Evolutionary conservation across 2,113 vertebrate genomes (phyloP).

Genomic region (Microtus montanus): DNA sequence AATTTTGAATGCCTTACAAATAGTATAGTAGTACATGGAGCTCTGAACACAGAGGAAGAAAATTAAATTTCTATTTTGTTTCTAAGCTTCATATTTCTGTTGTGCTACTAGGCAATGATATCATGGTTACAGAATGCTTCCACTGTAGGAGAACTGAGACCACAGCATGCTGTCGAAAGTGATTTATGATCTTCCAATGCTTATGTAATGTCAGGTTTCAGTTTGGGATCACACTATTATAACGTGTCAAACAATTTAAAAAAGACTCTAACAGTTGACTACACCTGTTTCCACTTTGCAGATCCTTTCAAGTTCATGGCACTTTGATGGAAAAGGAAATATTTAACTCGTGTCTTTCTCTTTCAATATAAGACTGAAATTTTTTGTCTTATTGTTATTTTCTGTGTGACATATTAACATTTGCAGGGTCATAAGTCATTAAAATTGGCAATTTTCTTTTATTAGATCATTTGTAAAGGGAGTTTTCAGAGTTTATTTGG

Average conservation of each 20-base stretch:
- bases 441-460: slow-evolving; percentile 55
- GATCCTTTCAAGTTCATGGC: slow-evolving; percentile 83
- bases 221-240: slow-evolving; percentile 84
- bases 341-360: slow-evolving; percentile 76
- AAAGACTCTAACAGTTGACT: slow-evolving; percentile 84
- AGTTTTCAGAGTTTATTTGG: slow-evolving; percentile 60
- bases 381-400: slow-evolving; percentile 48
- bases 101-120: slow-evolving; percentile 58
- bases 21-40: neutral
- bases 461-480: slow-evolving; percentile 36
- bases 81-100: slow-evolving; percentile 21
- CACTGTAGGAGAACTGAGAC: slow-evolving; percentile 74
- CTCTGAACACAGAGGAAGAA: neutral
- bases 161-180: slow-evolving; percentile 83
- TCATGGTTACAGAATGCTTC: slow-evolving; percentile 76
- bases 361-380: slow-evolving; percentile 78
- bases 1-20: neutral
- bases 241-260: slow-evolving; percentile 83
- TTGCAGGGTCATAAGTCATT: slow-evolving; percentile 39
- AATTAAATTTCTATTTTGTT: slow-evolving; percentile 50
- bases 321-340: slow-evolving; percentile 83
- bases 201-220: slow-evolving; percentile 84
- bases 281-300: slow-evolving; percentile 87
- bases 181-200: slow-evolving; percentile 86
- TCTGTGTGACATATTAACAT: slow-evolving; percentile 52